Percentiles rank a stretch among this genome's conserved stretches.
These are phyloP conservation scores for Hephaestus fuliginosus DNA, from an alignment of 2,797 vertebrate genomes.

Conservation along the genomic window DNA sequence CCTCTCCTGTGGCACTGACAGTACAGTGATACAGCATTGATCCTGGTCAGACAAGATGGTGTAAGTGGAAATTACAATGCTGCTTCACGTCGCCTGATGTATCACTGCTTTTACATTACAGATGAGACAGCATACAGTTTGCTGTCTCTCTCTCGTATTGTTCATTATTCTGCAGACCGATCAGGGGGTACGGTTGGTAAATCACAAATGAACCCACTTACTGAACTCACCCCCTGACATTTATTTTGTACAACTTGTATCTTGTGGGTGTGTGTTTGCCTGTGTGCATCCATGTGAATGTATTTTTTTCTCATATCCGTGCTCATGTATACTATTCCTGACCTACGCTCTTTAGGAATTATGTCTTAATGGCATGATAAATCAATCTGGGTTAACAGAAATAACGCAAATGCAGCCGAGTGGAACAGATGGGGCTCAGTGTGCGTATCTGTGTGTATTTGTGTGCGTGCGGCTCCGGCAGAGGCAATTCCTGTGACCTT, in stretches of 20 bases:
- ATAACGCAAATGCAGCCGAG: slow-evolving; percentile 69
- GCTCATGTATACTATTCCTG: slow-evolving; percentile 35
- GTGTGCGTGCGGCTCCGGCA: slow-evolving; percentile 12
- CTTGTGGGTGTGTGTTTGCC: background rate
- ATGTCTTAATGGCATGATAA: slow-evolving; percentile 59
- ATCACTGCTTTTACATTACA: slow-evolving; percentile 58
- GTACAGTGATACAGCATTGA: slow-evolving; percentile 14
- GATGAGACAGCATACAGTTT: slow-evolving; percentile 25
- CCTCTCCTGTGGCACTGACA: slow-evolving; percentile 40
- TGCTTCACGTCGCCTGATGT: slow-evolving; percentile 41
- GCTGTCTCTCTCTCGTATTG: slow-evolving; percentile 29
- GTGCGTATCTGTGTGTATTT: slow-evolving; percentile 15
- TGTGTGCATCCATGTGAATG: background rate
- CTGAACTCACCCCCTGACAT: slow-evolving; percentile 38
- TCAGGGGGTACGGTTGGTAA: slow-evolving; percentile 46
- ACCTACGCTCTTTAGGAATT: slow-evolving; percentile 63
- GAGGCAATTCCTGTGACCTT: slow-evolving; percentile 72
- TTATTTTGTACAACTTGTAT: slow-evolving; percentile 42
- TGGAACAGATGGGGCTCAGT: slow-evolving; percentile 77
- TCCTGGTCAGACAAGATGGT: slow-evolving; percentile 42
- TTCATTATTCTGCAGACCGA: slow-evolving; percentile 48
- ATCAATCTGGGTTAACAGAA: slow-evolving; percentile 77
- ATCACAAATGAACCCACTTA: slow-evolving; percentile 33
- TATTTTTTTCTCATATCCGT: slow-evolving; percentile 6
- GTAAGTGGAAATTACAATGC: slow-evolving; percentile 56